A percentile compares a stretch with the other conserved stretches of the same genome.
phyloP scores from a whole-genome alignment of 1,140 invertebrate genomes.

The Mactra quadrangularis region DNA sequence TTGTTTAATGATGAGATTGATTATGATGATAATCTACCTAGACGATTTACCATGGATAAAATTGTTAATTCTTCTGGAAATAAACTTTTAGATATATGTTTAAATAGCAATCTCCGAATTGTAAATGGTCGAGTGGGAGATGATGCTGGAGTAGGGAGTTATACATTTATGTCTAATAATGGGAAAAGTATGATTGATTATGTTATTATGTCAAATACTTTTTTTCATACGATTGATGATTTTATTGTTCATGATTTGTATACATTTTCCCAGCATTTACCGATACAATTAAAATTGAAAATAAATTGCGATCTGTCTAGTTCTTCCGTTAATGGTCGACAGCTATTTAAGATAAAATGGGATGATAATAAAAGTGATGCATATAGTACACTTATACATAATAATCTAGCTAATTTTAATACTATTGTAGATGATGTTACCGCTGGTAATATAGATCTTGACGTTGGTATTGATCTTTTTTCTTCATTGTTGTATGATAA shows the following conservation, averaged over 20 bases:
- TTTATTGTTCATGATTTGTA: slow-evolving; percentile 17
- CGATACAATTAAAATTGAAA: not conserved
- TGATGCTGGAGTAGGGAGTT: not conserved
- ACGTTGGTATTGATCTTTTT: not conserved
- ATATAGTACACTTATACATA: not conserved
- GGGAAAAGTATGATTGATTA: slow-evolving; percentile 25
- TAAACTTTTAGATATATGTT: slow-evolving; percentile 8
- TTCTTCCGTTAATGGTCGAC: not conserved
- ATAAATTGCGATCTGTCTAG: too few species aligned
- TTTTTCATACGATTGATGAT: not conserved
- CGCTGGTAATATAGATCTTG: not conserved
- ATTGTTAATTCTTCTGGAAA: not conserved
- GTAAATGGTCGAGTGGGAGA: slow-evolving; percentile 17
- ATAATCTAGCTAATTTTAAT: not conserved
- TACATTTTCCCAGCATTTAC: not conserved
- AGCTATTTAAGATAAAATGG: not conserved
- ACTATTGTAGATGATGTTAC: not conserved
- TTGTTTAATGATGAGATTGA: not conserved
- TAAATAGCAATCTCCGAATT: not conserved
- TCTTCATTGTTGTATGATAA: not conserved
- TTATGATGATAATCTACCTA: not conserved
- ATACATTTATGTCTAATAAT: slow-evolving; percentile 1
- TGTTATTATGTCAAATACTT: not conserved
- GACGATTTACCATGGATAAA: slow-evolving; percentile 9
- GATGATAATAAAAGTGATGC: not conserved